Evolutionary conservation across 2,797 vertebrate genomes (phyloP), one percentile per base, ranked within the genome.

Genomic region (Myripristis murdjan): DNA sequence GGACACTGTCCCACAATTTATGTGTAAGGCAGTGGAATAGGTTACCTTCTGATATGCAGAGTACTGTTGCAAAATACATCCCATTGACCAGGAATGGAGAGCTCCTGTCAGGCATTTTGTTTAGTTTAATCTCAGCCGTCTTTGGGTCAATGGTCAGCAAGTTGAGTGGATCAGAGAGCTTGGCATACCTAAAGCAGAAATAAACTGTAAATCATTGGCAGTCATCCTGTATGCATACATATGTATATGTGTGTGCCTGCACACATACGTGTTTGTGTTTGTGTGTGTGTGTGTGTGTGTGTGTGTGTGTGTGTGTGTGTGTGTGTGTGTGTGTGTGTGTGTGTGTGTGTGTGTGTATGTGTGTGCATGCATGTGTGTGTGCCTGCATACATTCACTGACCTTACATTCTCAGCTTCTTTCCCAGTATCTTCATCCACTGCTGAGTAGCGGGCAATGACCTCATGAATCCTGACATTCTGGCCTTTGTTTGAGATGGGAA

Each of bases 51-150:
- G 87, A 80, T 66, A 95, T 92, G 84, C 95, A 95, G 66, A 97
- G 85, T 18, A 97, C 69, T 83, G 95, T 77, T 64, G 95, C 95
- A 63, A 22, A 84, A 74, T 97, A 96, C 43, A 93, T 95, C 43
- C 95, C 95, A 11, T 96, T 95, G 35, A 76, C 33, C 70, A 96
- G 20, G 53, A 85, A 88, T 47, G 85, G 33, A 65, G 94, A 95
- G 43, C 97, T 96, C 79, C 93, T 88, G 75, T 92, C 81, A 8
- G 97, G 89, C 12, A 85, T 82, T 90, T 95, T 96, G 74, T 84
- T 95, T 86, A 98, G 88, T 85, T 63, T 95, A 79, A 98, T 96
- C 59, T 96, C 88, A 62, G 95, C 95, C 24, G 95, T 97, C 16
- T 89, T 71, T 73, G 87, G 81, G 57, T 98, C 94, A 62, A 98